Evolutionary conservation across 2,888 invertebrate genomes (phyloP), one percentile per base, ranked within the genome.

Genomic region (Julus scandinavius): DNA sequence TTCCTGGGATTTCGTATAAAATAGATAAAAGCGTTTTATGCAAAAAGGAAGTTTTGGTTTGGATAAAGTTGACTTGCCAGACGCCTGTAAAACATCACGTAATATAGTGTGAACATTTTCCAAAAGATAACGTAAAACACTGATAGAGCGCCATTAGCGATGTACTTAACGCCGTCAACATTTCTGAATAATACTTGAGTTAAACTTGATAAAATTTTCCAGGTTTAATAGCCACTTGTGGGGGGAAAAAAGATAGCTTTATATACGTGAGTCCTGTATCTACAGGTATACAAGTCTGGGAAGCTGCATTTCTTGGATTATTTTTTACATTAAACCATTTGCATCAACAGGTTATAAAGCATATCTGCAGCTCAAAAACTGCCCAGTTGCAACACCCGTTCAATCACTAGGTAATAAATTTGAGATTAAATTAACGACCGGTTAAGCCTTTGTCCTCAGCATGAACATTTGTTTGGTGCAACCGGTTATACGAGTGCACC

Each of bases 71-170:
- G 17, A 58, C 11, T 1, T 11, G 1, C 58, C 58, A 58, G 58
- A 58, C 58, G 17, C n/a, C n/a, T n/a, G n/a, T 5, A 58, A 58
- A 58, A 2, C 58, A n/a, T 58, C 58, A 54, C 58, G 58, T 58
- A 54, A 54, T 54, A 58, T n/a, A n/a, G 58, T 58, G 58, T 58
- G 58, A 58, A 58, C 58, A 58, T 58, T 58, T 58, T 15, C 54
- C 54, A n/a, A 17, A 6, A n/a, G 58, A 58, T 58, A 58, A 58
- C 58, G n/a, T 13, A n/a, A n/a, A 3, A 15, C 54, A 13, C 11
- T 54, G 54, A 54, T 58, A 58, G n/a, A 11, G 58, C 54, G 13
- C 58, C 58, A 58, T 58, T 58, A 17, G n/a, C 58, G 17, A 17
- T 11, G 54, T 54, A 54, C 54, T 54, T 54, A 54, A 5, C 9